phyloP scores from a whole-genome alignment of 2,113 vertebrate species.

The Recurvirostra avosetta region DNA sequence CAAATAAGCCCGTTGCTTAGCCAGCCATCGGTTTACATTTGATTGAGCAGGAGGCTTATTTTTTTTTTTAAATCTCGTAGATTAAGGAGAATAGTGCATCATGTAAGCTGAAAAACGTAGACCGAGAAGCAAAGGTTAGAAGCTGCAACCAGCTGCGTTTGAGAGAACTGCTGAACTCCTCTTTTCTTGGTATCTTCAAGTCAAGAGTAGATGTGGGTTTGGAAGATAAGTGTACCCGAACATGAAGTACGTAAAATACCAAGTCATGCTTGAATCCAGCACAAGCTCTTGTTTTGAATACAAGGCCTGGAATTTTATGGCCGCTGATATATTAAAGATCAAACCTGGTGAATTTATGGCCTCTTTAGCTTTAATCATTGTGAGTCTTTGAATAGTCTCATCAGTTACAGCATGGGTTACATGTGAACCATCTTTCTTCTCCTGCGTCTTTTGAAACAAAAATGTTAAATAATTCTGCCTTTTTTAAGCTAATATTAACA shows the following conservation, averaged over 20 bases:
- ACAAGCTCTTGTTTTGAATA: neutral
- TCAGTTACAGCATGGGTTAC: neutral
- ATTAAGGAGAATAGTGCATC: neutral
- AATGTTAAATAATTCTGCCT: neutral
- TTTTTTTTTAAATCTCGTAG: neutral
- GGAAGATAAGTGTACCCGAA: neutral
- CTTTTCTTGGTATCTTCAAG: neutral
- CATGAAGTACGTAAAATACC: rapidly evolving
- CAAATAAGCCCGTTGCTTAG: neutral
- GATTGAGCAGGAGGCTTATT: neutral
- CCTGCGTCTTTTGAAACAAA: neutral
- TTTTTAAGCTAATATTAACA: neutral
- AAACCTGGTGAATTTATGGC: neutral
- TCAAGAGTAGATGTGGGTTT: rapidly evolving
- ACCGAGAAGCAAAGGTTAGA: neutral
- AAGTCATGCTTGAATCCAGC: neutral
- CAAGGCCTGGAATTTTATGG: neutral
- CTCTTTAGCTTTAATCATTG: neutral
- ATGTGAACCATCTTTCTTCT: neutral
- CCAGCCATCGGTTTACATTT: neutral
- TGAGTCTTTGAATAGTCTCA: neutral
- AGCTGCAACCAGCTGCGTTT: neutral
- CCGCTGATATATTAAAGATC: neutral
- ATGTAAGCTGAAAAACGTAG: neutral
- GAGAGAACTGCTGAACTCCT: neutral